phyloP scores from a whole-genome alignment of 2,888 invertebrate genomes.

The Acronicta alni region DNA sequence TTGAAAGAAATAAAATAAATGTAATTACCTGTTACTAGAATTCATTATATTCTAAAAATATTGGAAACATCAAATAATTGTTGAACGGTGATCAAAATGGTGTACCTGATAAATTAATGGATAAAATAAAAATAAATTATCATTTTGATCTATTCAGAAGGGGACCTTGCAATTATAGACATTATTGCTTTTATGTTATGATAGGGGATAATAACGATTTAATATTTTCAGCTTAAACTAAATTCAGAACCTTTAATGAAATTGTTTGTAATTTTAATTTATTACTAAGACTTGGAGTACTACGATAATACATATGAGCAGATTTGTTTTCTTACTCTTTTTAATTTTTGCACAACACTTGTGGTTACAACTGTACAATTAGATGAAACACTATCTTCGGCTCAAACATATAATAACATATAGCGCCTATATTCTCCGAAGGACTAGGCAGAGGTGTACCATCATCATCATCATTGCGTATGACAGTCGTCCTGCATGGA shows the following conservation, averaged over 20 bases:
- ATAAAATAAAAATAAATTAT: conserved; percentile 40
- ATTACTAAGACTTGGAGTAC: not conserved
- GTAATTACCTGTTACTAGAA: conserved; percentile 22
- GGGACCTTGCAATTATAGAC: conserved; percentile 17
- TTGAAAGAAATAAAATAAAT: not conserved
- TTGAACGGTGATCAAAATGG: conserved; percentile 28
- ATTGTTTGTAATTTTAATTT: not conserved
- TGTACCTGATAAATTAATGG: conserved; percentile 41
- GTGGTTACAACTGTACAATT: no score
- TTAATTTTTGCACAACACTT: not conserved
- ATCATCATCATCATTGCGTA: no score
- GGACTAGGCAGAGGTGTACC: no score
- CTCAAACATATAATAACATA: no score
- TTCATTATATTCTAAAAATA: conserved; percentile 5
- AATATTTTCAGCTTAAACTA: not conserved
- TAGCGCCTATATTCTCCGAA: no score
- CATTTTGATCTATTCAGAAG: conserved; percentile 24
- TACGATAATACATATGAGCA: not conserved
- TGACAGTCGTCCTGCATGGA: no score
- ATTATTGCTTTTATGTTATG: conserved; percentile 10
- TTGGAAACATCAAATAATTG: conserved; percentile 18
- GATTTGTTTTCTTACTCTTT: not conserved
- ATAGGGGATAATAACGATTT: not conserved
- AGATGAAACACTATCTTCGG: no score
- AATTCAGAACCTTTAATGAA: not conserved